phyloP scores from a whole-genome alignment of 2,113 vertebrate genomes.

The Cyanoderma ruficeps region DNA sequence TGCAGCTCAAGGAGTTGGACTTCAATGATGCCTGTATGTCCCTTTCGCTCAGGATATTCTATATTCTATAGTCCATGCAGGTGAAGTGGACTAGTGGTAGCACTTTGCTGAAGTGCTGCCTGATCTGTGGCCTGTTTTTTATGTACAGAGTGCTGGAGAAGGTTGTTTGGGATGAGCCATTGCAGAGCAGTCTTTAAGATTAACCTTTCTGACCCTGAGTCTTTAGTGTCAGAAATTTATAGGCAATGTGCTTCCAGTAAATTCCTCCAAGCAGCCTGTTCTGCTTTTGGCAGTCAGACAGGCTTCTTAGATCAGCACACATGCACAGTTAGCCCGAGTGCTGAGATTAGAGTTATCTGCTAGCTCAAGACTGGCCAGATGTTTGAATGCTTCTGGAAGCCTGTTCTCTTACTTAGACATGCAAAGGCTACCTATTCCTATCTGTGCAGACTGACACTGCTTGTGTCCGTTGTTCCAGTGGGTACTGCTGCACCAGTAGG shows the following conservation, averaged over 20 bases:
- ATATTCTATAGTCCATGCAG: fast-evolving
- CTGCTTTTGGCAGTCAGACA: neutral
- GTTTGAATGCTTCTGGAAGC: conserved; percentile 6
- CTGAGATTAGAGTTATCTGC: neutral
- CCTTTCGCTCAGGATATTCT: neutral
- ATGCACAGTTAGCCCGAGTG: neutral
- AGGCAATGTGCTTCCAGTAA: conserved; percentile 2
- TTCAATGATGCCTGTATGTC: neutral
- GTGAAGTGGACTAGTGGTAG: neutral
- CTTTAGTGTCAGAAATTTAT: neutral
- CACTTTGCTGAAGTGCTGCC: neutral
- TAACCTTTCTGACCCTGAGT: neutral
- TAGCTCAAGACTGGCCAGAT: neutral
- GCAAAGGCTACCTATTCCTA: neutral
- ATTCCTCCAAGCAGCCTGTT: conserved; percentile 1
- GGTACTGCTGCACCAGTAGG: neutral
- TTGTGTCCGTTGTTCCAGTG: neutral
- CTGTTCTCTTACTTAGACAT: neutral
- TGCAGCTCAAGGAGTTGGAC: neutral
- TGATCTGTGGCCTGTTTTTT: neutral
- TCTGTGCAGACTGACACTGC: neutral
- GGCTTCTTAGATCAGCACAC: neutral
- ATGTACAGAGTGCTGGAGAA: neutral
- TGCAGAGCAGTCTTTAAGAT: neutral
- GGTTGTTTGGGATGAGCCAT: neutral